Evolutionary conservation across 2,113 vertebrate genomes (phyloP).

Genomic region (Toxotes jaculatrix): DNA sequence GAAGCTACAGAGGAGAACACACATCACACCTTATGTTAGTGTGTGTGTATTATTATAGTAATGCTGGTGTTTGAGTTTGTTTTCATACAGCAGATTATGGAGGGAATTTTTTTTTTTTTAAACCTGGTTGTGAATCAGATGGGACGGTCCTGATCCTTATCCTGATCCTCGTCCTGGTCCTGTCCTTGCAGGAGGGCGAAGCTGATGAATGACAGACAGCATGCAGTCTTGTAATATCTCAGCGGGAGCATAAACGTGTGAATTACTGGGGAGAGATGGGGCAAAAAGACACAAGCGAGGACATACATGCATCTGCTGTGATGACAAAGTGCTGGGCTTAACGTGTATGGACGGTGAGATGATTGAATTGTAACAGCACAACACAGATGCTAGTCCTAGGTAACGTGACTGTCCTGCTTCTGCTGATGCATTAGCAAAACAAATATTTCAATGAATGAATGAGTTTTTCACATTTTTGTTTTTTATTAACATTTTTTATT

Average conservation of each 20-base stretch:
- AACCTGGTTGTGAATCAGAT: constrained; percentile 4
- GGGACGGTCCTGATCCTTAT: constrained; percentile 29
- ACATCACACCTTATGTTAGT: constrained; percentile 19
- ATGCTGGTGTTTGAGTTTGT: constrained; percentile 31
- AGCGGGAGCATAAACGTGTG: constrained; percentile 17
- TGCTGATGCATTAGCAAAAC: background rate
- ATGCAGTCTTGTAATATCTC: constrained; percentile 43
- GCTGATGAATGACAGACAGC: constrained; percentile 45
- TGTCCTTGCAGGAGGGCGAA: constrained; percentile 71
- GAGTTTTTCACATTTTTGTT: background rate
- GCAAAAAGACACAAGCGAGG: background rate
- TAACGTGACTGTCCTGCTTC: background rate
- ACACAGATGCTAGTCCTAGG: background rate
- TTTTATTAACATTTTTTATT: background rate
- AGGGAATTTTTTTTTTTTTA: background rate
- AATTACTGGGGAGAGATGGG: constrained; percentile 10
- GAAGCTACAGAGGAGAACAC: constrained; percentile 19
- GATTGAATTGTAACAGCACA: constrained; percentile 10
- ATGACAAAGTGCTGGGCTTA: background rate
- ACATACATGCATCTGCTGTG: background rate
- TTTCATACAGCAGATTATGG: constrained; percentile 31
- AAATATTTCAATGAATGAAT: background rate
- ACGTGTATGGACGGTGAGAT: background rate
- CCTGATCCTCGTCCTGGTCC: constrained; percentile 17
- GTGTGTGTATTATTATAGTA: background rate